phyloP scores from a whole-genome alignment of 2,113 vertebrate genomes.

The Camelus bactrianus region DNA sequence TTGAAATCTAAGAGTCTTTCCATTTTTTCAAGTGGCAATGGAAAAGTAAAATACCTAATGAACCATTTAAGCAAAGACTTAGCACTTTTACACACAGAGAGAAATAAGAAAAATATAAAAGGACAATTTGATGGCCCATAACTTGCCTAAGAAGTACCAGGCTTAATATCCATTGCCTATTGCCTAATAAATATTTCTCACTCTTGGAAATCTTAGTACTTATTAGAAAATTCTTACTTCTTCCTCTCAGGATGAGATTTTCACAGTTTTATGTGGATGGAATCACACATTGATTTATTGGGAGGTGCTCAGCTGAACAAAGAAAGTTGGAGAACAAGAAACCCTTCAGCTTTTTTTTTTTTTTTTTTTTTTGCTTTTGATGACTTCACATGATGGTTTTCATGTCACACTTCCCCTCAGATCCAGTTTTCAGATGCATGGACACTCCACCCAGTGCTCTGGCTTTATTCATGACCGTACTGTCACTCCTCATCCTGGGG shows the following conservation, averaged over 20 bases:
- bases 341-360: slow-evolving; percentile 16
- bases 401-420: slow-evolving; percentile 47
- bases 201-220: slow-evolving; percentile 28
- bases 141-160: not conserved
- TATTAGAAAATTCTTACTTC: slow-evolving; percentile 37
- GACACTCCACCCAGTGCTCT: slow-evolving; percentile 2
- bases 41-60: not conserved
- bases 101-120: not conserved
- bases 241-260: slow-evolving; percentile 50
- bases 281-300: not conserved
- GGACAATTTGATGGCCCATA: not conserved
- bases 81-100: not conserved
- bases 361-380: not conserved
- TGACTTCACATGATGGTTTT: slow-evolving; percentile 49
- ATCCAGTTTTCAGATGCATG: slow-evolving; percentile 69
- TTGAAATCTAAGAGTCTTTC: not conserved
- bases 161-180: slow-evolving; percentile 32
- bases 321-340: not conserved
- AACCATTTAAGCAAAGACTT: not conserved
- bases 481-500: slow-evolving; percentile 59
- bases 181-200: slow-evolving; percentile 49
- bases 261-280: slow-evolving; percentile 36
- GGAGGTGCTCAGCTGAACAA: not conserved
- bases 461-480: slow-evolving; percentile 65
- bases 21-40: not conserved